Evolutionary conservation across 2,113 vertebrate genomes (phyloP), one percentile per base, ranked within the genome.

Genomic region (Pachypanchax playfairii): DNA sequence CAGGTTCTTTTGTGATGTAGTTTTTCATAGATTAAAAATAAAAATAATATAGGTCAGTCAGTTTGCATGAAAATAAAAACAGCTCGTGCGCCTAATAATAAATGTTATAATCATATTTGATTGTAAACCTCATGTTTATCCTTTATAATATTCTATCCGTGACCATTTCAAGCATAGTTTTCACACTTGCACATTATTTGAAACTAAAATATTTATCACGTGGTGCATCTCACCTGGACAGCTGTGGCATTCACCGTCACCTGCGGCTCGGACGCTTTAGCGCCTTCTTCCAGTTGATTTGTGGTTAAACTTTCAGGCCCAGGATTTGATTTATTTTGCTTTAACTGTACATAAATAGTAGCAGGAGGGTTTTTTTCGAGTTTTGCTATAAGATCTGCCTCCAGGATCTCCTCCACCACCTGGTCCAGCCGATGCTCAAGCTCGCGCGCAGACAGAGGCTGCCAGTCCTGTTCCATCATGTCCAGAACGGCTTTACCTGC

Each of bases 351-450:
- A 5, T 53, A 56, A 0, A 80, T 2, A 1, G 82, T 6, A 12
- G 46, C 28, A 17, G 20, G 39, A 2, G 72, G 41, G 48, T 72
- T 79, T 6, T 29, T 41, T 15, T 72, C 70, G 0, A 84, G 46
- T 15, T 53, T 57, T 0, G 84, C 55, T 0, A 90, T 31, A 11
- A 93, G 72, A 0, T 91, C 87, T 1, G 88, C 67, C 63, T 92
- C 92, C 41, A 93, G 57, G 11, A 88, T 61, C 6, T 89, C 85
- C 33, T 92, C 91, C 66, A 92, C 86, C 0, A 88, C 77, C 49
- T 88, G 89, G 70, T 92, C 91, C 66, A 92, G 71, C 14, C 91
- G 78, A 65, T 89, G 90, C 50, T 91, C 90, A 60, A 92, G 75
- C 78, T 92, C 90, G 1, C 41, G 70, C 17, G 80, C 53, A 0